A percentile compares a stretch with the other conserved stretches of the same genome.
Conservation (phyloP, 2,113 vertebrate species). For the human (Homo sapiens) region GRCh38 chr18:34857001-34857500, state of each 20-base stretch:
- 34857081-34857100: neutral
- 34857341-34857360: neutral
- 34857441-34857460: slow-evolving; percentile 38
- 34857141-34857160: neutral
- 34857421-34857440: slow-evolving; percentile 62
- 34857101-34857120: neutral
- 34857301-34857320: neutral
- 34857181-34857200: neutral
- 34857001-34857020: neutral
- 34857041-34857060: neutral
- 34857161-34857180: neutral
- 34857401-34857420: slow-evolving; percentile 52
- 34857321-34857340: neutral
- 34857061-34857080: neutral
- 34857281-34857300: neutral
- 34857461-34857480: slow-evolving; percentile 69
- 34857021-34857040: accelerated
- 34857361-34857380: neutral
- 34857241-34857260: neutral
- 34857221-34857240: neutral
- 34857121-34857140: neutral
- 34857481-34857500: slow-evolving; percentile 59
- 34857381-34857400: slow-evolving; percentile 7
- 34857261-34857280: neutral
- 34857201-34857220: neutral